Base-by-base conservation (phyloP, 2,113 vertebrate species). In the Charadrius vociferus region DNA sequence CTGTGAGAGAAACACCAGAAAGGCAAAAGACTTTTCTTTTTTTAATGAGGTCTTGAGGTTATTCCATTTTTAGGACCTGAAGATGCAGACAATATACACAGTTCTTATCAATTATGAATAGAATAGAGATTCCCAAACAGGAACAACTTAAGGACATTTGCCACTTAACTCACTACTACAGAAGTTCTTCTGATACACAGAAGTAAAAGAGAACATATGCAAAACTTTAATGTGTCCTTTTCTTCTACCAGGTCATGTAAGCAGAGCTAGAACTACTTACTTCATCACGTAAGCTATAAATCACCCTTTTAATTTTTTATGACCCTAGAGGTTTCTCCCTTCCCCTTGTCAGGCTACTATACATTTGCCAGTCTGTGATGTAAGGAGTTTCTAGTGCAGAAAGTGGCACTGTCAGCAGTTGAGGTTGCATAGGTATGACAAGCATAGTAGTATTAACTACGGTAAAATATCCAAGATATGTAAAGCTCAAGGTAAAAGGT, bases 141-240 rank as follows among this genome's bases (percentile, higher is more conserved):
- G 14, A 90, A 32, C 11, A 36, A 17, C 7, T 55, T 70, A 75
- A 56, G 34, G 18, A 67, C 10, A 34, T 16, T 71, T 53, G 18
- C 7, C 66, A 27, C 52, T 49, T 58, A 58, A 16, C 27, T 86
- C 0, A 0, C 21, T 34, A 4, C 21, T 68, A 9, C 2, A 2
- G 19, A 72, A 75, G 24, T 20, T 73, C 13, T 50, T 58, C 26
- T 52, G 36, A 49, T 61, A 37, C 0, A 14, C 2, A 4, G 45
- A 73, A 81, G 34, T 37, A 16, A 87, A 62, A 62, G 5, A 47
- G 26, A 73, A 73, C 10, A 68, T 2, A 32, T 0, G 8, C 11
- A 77, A 80, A 81, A 62, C 36, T 84, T 39, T 9, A 34, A 6
- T 6, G 3, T 52, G 27, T 14, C 10, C 4, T 55, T 84, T 84